Evolutionary conservation across 2,113 vertebrate genomes (phyloP), one percentile per base, ranked within the genome.

Genomic region (Malurus alboscapulatus): DNA sequence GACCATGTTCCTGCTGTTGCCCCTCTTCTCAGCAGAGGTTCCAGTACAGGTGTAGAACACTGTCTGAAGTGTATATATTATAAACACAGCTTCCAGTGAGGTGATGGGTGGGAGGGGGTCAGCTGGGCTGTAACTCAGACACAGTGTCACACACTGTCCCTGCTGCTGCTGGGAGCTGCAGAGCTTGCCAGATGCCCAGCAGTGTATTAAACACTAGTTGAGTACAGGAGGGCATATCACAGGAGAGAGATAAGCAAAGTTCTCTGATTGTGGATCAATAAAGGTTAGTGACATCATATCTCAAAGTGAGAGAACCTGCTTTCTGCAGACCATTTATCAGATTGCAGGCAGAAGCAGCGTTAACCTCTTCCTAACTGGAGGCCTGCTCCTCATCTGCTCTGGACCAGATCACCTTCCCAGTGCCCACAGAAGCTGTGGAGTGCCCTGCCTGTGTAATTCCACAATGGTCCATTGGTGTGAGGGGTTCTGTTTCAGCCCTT

Each of bases 221-320:
- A 98, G 98, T 97, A 78, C 96, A 96, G 97, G 98, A 98, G 98
- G 98, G 97, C 98, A 98, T 98, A 98, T 99, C 99, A 99, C 98
- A 95, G 95, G 96, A 96, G 98, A 98, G 98, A 98, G 99, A 99
- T 99, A 99, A 99, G 99, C 98, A 98, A 98, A 98, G 98, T 98
- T 98, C 98, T 98, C 97, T 97, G 97, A 97, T 98, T 97, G 98
- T 98, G 98, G 99, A 99, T 99, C 99, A 99, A 99, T 99, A 99
- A 98, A 99, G 99, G 99, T 99, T 99, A 99, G 98, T 99, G 99
- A 98, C 98, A 99, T 99, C 98, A 98, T 99, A 99, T 99, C 98
- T 98, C 98, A 98, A 98, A 98, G 98, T 98, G 98, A 99, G 98
- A 98, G 98, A 97, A 97, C 98, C 98, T 97, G 98, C 98, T 98